Base-by-base conservation (phyloP, 2,797 vertebrate species). In the Anguilla marmorata region DNA sequence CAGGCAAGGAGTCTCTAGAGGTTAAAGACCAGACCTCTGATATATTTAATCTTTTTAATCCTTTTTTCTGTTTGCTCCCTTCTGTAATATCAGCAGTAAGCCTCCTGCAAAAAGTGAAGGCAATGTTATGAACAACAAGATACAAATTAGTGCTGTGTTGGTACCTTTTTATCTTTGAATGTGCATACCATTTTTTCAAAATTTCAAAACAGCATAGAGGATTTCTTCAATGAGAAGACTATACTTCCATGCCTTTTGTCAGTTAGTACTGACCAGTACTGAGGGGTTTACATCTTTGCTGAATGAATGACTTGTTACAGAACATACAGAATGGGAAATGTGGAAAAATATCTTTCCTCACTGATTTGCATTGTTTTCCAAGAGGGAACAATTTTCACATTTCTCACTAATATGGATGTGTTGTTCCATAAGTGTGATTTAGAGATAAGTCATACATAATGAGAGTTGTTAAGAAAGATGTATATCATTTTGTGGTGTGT, bases 11-110 rank as follows among this genome's bases (percentile, higher is more conserved):
- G 24, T 82, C 21, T 41, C 27, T 2, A 12, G 1, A 37, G 84
- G 52, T 37, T 54, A 58, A 60, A 30, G 54, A 56, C 50, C 84
- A 85, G 45, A 27, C 54, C 27, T 85, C 84, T 9, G 54, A 37
- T 85, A 33, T 85, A 60, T 85, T 85, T 54, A 85, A 84, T 56
- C 50, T 30, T 24, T 21, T 3, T n/a, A 24, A 63, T 85, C 12
- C 14, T 56, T 58, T 85, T 58, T 85, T 37, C 19, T 37, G 14
- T 85, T 85, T 85, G n/a, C 37, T 19, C 30, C 27, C 45, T 82
- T 50, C 79, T n/a, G 41, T n/a, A 33, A 58, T 24, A 33, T 60
- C 54, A 60, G 24, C 27, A 30, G 30, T 85, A 58, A 21, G 8
- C 14, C 27, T 85, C 56, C 21, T 14, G 24, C 79, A 58, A 60